Evolutionary conservation across 2,888 invertebrate species (phyloP).

Genomic region (Chrysina gloriosa): DNA sequence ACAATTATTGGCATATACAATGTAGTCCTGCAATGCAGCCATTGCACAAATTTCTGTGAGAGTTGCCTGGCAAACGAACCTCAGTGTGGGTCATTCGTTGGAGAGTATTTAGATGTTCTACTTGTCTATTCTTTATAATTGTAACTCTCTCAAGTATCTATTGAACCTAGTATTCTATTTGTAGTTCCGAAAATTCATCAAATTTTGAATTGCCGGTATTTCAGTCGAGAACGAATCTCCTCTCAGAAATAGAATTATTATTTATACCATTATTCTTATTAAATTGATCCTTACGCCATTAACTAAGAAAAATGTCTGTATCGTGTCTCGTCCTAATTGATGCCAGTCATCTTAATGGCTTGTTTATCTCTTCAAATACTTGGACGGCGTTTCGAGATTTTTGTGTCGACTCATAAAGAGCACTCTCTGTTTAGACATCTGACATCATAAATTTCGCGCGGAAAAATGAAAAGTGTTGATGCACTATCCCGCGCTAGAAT

Average conservation of each 20-base stretch:
- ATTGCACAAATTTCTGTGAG: neutral
- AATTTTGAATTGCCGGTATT: neutral
- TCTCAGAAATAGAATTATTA: too few relatives aligned
- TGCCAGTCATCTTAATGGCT: neutral
- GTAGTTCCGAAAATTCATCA: neutral
- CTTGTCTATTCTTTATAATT: too few relatives aligned
- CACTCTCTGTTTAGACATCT: constrained; percentile 31
- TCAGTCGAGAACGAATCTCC: too few relatives aligned
- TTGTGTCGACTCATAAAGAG: constrained; percentile 4
- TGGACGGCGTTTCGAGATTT: neutral
- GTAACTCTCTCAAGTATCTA: too few relatives aligned
- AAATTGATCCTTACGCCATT: too few relatives aligned
- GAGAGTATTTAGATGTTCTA: neutral
- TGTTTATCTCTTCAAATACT: constrained; percentile 11
- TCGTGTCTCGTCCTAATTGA: too few relatives aligned
- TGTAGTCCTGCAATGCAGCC: too few relatives aligned
- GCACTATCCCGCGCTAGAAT: neutral
- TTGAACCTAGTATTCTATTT: too few relatives aligned
- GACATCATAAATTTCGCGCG: constrained; percentile 24
- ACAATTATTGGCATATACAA: too few relatives aligned
- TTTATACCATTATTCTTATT: too few relatives aligned
- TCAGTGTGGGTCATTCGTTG: neutral
- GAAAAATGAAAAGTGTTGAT: constrained; percentile 28
- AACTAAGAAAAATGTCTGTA: too few relatives aligned
- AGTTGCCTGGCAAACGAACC: neutral